These are phyloP conservation scores for Drosophila pseudoananassae DNA, from an alignment of 1,140 invertebrate genomes.

Conservation along the genomic window DNA sequence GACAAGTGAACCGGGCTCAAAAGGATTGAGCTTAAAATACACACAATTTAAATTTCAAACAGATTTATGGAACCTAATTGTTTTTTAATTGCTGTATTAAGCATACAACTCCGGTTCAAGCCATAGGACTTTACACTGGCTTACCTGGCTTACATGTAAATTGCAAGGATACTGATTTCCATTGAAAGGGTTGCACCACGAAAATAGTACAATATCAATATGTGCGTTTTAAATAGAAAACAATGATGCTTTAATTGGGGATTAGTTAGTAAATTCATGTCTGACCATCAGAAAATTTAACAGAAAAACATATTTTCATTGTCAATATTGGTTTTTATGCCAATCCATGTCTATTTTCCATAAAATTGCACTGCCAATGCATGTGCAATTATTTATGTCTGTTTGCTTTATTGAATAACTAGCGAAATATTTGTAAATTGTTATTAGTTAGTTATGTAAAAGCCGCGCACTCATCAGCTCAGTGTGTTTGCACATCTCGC, in stretches of 20 bases:
- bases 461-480: neutral
- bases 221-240: neutral
- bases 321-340: neutral
- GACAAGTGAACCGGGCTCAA: conserved; percentile 35
- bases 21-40: conserved; percentile 9
- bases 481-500: conserved; percentile 20
- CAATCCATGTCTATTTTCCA: conserved; percentile 29
- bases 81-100: conserved; percentile 51
- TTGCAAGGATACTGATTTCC: conserved; percentile 12
- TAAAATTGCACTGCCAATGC: conserved; percentile 19
- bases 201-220: conserved; percentile 25
- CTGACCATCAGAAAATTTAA: conserved; percentile 28
- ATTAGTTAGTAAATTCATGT: conserved; percentile 21
- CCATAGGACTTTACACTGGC: neutral
- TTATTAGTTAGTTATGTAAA: conserved; percentile 9
- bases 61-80: conserved; percentile 50
- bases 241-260: conserved; percentile 12
- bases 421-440: conserved; percentile 15
- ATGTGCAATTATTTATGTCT: conserved; percentile 37
- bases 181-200: neutral
- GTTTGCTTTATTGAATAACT: conserved; percentile 25
- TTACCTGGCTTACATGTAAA: conserved; percentile 11
- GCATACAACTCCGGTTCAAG: neutral
- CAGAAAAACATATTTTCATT: conserved; percentile 11
- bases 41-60: conserved; percentile 42